Percentiles rank a stretch among this genome's conserved stretches.
Conservation (phyloP, 2,888 invertebrate species). For the Zygogramma bicolorata region DNA sequence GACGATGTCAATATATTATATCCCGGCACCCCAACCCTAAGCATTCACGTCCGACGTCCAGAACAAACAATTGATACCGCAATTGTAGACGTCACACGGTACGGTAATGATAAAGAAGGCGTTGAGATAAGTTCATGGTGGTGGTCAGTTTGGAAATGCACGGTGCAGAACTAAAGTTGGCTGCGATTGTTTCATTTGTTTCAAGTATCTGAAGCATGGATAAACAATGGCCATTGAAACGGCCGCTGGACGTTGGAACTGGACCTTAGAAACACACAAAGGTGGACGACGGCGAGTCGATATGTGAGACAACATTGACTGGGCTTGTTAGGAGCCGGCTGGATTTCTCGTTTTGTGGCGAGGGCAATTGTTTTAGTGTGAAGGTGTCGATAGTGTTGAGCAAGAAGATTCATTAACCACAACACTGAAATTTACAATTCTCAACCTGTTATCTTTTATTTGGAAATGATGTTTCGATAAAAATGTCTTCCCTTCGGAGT, state of each 20-base stretch:
- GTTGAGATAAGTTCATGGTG: conserved; percentile 54
- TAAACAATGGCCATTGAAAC: conserved; percentile 60
- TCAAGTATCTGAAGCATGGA: conserved; percentile 61
- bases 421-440: too few relatives aligned
- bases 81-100: conserved; percentile 53
- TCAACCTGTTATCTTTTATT: too few relatives aligned
- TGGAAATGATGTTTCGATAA: too few relatives aligned
- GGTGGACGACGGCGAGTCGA: conserved; percentile 42
- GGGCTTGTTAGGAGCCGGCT: conserved; percentile 1
- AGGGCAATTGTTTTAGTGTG: neutral
- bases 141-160: conserved; percentile 57
- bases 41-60: conserved; percentile 41
- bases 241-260: conserved; percentile 46
- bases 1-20: conserved; percentile 34
- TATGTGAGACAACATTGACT: conserved; percentile 47
- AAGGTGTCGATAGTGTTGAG: neutral
- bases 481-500: too few relatives aligned
- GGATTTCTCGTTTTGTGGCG: neutral
- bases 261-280: conserved; percentile 33
- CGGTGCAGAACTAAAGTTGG: conserved; percentile 60
- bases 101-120: conserved; percentile 55
- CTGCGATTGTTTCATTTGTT: conserved; percentile 55
- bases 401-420: too few relatives aligned
- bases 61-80: conserved; percentile 47
- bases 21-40: conserved; percentile 26